Evolutionary conservation across 2,888 invertebrate genomes (phyloP).

Genomic region (Vanessa cardui): DNA sequence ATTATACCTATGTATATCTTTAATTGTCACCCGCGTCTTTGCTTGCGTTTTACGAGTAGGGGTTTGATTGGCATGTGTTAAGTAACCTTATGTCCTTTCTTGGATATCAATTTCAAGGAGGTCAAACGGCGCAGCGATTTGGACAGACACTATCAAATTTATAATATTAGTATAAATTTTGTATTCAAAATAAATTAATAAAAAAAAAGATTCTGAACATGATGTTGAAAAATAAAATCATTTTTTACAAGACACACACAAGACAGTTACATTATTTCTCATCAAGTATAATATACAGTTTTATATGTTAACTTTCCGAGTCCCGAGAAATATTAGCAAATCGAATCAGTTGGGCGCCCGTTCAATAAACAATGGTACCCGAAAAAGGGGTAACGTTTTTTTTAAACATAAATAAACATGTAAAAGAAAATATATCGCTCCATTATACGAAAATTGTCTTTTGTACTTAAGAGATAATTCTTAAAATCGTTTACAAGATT

Average conservation of each 20-base stretch:
- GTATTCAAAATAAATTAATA: neutral
- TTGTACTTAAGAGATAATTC: neutral
- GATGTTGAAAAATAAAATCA: neutral
- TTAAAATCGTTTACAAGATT: slow-evolving; percentile 18
- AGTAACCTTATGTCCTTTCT: too few species aligned
- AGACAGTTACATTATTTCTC: slow-evolving; percentile 14
- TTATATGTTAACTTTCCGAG: slow-evolving; percentile 6
- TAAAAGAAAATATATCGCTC: slow-evolving; percentile 18
- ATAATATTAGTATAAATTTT: too few species aligned
- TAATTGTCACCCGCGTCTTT: too few species aligned
- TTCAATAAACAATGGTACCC: slow-evolving; percentile 32
- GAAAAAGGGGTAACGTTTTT: slow-evolving; percentile 27
- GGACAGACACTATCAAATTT: too few species aligned
- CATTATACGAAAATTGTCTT: slow-evolving; percentile 7
- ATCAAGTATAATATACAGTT: slow-evolving; percentile 25
- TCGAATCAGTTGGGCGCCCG: slow-evolving; percentile 35
- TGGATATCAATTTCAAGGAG: too few species aligned
- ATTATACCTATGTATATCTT: too few species aligned
- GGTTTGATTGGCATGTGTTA: too few species aligned
- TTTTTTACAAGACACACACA: neutral
- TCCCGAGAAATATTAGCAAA: slow-evolving; percentile 27
- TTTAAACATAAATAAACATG: slow-evolving; percentile 27
- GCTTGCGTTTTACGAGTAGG: too few species aligned
- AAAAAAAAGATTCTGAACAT: neutral
- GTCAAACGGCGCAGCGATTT: too few species aligned